phyloP scores from a whole-genome alignment of 2,113 vertebrate genomes.

The Steatornis caripensis region DNA sequence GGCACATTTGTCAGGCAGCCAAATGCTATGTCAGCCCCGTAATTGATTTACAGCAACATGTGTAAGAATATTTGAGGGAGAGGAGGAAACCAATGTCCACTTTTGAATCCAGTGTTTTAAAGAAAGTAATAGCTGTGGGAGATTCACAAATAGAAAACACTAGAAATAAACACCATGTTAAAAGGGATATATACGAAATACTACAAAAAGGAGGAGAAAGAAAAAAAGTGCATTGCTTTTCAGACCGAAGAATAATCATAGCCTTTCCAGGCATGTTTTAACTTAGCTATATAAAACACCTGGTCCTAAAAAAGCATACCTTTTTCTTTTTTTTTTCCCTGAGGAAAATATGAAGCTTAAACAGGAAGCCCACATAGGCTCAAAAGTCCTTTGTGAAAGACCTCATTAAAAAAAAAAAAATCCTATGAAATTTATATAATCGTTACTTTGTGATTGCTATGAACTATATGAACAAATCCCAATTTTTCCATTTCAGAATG shows the following conservation, averaged over 20 bases:
- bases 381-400: slow-evolving; percentile 29
- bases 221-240: neutral
- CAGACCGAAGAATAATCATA: neutral
- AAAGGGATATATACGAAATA: neutral
- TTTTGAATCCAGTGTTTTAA: slow-evolving; percentile 55
- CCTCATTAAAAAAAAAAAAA: neutral
- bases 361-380: neutral
- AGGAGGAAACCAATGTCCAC: slow-evolving; percentile 48
- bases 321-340: neutral
- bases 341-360: neutral
- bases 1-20: slow-evolving; percentile 81
- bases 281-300: slow-evolving; percentile 39
- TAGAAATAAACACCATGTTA: neutral
- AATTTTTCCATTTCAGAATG: slow-evolving; percentile 14
- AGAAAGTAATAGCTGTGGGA: neutral
- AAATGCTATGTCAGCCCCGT: slow-evolving; percentile 75
- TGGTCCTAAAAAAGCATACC: slow-evolving; percentile 30
- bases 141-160: neutral
- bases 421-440: neutral
- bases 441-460: slow-evolving; percentile 2
- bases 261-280: neutral
- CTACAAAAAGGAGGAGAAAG: neutral
- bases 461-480: neutral
- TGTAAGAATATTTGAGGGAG: slow-evolving; percentile 50
- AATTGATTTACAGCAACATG: slow-evolving; percentile 84